phyloP scores from a whole-genome alignment of 2,797 vertebrate genomes.

The Malurus splendens region DNA sequence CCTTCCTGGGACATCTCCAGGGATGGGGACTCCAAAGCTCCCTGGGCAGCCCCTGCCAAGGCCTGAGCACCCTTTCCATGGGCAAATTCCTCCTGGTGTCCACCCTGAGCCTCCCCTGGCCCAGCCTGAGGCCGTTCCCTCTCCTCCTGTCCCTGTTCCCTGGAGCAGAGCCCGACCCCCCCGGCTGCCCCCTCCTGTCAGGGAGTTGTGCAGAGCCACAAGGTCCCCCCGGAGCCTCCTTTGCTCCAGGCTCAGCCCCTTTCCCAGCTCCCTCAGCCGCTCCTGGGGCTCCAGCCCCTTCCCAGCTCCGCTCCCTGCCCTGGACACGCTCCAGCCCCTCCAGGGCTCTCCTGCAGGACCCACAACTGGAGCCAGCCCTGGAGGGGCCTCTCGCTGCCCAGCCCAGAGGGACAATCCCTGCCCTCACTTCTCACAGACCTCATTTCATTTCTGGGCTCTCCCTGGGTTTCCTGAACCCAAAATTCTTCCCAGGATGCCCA shows the following conservation, averaged over 20 bases:
- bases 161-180: not conserved
- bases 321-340: not conserved
- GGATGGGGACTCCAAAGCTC: not conserved
- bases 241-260: not conserved
- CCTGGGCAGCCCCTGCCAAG: not conserved
- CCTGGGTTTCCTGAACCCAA: not conserved
- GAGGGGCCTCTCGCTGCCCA: not conserved
- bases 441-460: not conserved
- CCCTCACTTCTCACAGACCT: not conserved
- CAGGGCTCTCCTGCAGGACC: not conserved
- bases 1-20: not conserved
- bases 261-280: not conserved
- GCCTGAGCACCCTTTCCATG: not conserved
- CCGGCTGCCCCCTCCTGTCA: not conserved
- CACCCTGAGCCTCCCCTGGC: too few species aligned
- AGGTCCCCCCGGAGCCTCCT: not conserved
- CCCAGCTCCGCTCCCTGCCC: not conserved
- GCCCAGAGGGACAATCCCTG: not conserved
- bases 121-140: too few species aligned
- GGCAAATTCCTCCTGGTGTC: not conserved
- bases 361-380: not conserved
- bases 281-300: not conserved
- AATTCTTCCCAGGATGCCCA: not conserved
- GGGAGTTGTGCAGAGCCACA: not conserved
- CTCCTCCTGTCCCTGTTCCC: not conserved